phyloP scores from a whole-genome alignment of 2,113 vertebrate genomes.

The Bubo bubo region DNA sequence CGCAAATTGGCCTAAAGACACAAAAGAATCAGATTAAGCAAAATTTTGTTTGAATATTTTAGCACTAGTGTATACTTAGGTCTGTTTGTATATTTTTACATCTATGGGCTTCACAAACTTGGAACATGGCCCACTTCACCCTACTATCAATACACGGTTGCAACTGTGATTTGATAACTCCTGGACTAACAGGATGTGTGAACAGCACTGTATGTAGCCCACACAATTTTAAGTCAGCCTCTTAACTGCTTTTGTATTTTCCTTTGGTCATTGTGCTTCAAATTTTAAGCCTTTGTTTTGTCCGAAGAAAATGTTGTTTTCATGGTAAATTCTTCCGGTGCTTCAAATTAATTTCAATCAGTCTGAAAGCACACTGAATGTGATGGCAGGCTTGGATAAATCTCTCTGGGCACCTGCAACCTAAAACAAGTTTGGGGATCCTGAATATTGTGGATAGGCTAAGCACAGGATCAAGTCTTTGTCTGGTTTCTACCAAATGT shows the following conservation, averaged over 20 bases:
- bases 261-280: background rate
- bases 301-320: background rate
- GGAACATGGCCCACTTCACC: background rate
- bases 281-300: background rate
- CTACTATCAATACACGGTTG: accelerated
- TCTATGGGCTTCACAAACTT: background rate
- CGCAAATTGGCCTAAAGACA: slow-evolving; percentile 84
- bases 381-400: background rate
- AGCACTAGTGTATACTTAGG: background rate
- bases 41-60: background rate
- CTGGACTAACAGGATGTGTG: background rate
- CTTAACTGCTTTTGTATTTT: background rate
- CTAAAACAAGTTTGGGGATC: background rate
- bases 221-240: background rate
- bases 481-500: background rate
- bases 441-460: background rate
- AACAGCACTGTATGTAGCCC: background rate
- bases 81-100: background rate
- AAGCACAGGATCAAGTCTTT: background rate
- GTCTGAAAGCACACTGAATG: background rate
- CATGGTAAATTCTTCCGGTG: background rate
- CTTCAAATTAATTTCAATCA: background rate
- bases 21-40: background rate
- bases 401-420: background rate
- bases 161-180: background rate